Conservation (phyloP, 2,888 invertebrate genomes). For the Heliconius charithonia region DNA sequence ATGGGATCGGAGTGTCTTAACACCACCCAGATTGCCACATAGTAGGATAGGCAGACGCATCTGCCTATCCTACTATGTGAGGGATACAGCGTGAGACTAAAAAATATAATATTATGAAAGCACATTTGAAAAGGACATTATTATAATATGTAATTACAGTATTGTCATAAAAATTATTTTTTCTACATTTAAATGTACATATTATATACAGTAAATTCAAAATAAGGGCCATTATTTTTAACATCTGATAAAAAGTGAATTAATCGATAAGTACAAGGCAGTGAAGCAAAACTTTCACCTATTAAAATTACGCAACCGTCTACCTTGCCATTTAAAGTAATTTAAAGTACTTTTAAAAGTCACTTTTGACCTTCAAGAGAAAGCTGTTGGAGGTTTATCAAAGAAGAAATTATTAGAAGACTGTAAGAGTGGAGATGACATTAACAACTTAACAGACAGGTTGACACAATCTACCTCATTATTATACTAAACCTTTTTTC, state of each 20-base stretch:
- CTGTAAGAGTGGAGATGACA: conserved; percentile 4
- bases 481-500: not conserved
- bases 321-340: conserved; percentile 19
- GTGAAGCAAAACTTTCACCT: conserved; percentile 36
- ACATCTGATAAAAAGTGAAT: conserved; percentile 10
- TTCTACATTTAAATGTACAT: not conserved
- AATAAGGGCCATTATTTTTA: not conserved
- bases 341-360: conserved; percentile 6
- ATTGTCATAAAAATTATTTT: not conserved
- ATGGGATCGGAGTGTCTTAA: not conserved
- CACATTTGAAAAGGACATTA: not conserved
- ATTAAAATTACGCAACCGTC: conserved; percentile 27
- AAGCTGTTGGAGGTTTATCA: not conserved
- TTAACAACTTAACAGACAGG: not conserved
- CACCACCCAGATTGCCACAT: not conserved
- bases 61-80: no score
- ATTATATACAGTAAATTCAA: not conserved
- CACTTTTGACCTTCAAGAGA: conserved; percentile 29
- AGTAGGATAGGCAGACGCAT: no score
- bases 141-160: no score
- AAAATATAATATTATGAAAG: not conserved
- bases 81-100: not conserved
- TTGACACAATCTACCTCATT: conserved; percentile 5
- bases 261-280: conserved; percentile 18
- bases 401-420: conserved; percentile 16